These are phyloP conservation scores for Brenthis daphne DNA, from an alignment of 2,888 invertebrate genomes.

Conservation along the genomic window DNA sequence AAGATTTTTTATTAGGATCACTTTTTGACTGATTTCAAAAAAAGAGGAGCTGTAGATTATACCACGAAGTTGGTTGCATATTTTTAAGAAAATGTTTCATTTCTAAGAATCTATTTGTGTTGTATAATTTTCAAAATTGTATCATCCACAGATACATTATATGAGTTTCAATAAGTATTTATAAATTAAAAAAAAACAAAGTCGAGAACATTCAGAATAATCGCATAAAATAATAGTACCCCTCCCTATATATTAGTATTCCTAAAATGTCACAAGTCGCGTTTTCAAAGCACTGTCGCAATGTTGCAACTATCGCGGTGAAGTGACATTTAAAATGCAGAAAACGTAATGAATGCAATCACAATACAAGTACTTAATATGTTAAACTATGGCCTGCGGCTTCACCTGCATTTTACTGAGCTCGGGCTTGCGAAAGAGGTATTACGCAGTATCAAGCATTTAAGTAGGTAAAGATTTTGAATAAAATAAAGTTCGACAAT, in stretches of 20 bases:
- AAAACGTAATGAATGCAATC: constrained; percentile 16
- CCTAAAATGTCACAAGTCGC: constrained; percentile 25
- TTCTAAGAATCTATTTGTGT: too few species aligned
- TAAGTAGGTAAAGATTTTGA: too few species aligned
- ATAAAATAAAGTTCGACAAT: too few species aligned
- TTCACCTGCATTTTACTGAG: background rate
- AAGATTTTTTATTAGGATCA: too few species aligned
- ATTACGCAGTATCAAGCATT: too few species aligned
- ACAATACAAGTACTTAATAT: constrained; percentile 1
- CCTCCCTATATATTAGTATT: constrained; percentile 21
- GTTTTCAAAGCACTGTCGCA: constrained; percentile 15
- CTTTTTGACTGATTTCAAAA: too few species aligned
- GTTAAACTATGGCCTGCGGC: background rate
- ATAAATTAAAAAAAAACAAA: background rate
- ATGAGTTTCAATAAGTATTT: too few species aligned
- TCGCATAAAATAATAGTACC: background rate
- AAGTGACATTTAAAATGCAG: constrained; percentile 32
- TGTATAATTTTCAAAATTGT: too few species aligned
- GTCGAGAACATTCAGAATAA: background rate
- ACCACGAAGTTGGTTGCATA: too few species aligned
- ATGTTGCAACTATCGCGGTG: constrained; percentile 19
- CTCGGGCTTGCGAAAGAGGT: too few species aligned
- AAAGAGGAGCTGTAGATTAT: too few species aligned
- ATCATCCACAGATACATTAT: background rate
- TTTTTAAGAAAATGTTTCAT: too few species aligned